A percentile compares a stretch with the other conserved stretches of the same genome.
Evolutionary conservation across 2,113 vertebrate genomes (phyloP).

Genomic region (Oncorhynchus gorbuscha): DNA sequence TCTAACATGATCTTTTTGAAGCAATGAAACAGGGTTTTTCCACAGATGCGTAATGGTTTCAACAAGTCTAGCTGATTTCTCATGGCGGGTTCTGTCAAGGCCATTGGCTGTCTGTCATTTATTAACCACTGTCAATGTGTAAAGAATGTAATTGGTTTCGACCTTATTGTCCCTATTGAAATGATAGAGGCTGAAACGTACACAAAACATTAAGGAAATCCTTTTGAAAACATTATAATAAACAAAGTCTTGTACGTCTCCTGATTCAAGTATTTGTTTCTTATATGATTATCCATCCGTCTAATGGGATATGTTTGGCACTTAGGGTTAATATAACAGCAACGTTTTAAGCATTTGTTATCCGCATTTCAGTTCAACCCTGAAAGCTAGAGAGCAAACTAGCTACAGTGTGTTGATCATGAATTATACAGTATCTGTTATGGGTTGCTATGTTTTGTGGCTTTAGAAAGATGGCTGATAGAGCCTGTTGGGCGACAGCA

Average conservation of each 20-base stretch:
- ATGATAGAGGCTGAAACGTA: slow-evolving; percentile 11
- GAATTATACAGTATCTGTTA: not conserved
- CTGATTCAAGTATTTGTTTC: not conserved
- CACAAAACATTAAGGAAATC: not conserved
- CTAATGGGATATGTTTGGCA: not conserved
- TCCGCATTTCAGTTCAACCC: not conserved
- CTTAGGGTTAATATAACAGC: not conserved
- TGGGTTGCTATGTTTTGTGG: not conserved
- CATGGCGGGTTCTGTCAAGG: slow-evolving; percentile 9
- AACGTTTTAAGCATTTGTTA: not conserved
- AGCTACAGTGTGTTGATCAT: no score
- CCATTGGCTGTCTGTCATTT: slow-evolving; percentile 44
- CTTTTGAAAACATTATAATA: not conserved
- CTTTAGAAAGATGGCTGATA: not conserved
- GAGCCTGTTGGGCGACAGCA: not conserved
- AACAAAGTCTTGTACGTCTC: not conserved
- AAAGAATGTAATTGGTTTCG: slow-evolving; percentile 24
- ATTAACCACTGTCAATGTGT: slow-evolving; percentile 61
- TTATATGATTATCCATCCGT: not conserved
- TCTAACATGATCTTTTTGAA: not conserved
- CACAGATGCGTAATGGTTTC: not conserved
- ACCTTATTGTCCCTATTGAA: not conserved
- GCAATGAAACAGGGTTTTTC: not conserved
- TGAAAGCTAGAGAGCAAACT: not conserved
- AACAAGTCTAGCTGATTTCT: slow-evolving; percentile 1